These are phyloP conservation scores for Ophion ventricosus DNA, from an alignment of 2,888 invertebrate genomes.

Conservation along the genomic window DNA sequence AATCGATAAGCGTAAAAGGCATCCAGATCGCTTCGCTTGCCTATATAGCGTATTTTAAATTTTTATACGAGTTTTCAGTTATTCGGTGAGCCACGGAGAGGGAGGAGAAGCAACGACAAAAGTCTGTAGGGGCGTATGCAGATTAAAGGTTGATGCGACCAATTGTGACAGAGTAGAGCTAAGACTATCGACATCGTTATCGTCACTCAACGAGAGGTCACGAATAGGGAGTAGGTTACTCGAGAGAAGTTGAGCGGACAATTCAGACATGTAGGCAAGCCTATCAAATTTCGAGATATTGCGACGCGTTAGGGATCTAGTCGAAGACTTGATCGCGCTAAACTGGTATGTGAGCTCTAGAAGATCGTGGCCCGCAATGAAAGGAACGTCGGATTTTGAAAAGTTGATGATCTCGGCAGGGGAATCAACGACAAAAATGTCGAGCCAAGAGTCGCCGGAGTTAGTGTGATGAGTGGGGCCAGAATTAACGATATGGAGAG, in stretches of 20 bases:
- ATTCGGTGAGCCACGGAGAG: not conserved
- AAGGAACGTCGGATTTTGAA: slow-evolving; percentile 13
- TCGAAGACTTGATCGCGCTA: not conserved
- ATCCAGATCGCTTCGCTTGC: slow-evolving; percentile 14
- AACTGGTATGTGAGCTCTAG: not conserved
- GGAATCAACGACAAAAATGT: slow-evolving; percentile 27
- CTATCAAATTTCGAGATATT: not conserved
- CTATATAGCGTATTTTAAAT: not conserved
- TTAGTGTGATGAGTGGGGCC: slow-evolving; percentile 11
- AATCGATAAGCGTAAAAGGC: not conserved
- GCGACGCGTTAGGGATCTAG: not conserved
- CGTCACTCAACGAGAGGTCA: not conserved
- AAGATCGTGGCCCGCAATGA: slow-evolving; percentile 43
- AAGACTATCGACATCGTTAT: not conserved
- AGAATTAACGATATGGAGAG: not conserved
- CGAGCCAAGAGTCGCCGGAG: not conserved
- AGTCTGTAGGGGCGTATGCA: not conserved
- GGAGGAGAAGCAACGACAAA: not conserved
- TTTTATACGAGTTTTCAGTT: not conserved
- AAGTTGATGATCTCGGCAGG: not conserved
- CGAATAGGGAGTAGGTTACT: too few relatives aligned
- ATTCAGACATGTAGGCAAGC: not conserved
- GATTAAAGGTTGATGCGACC: not conserved
- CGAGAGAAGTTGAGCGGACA: not conserved
- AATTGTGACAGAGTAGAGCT: not conserved